Evolutionary conservation across 2,888 invertebrate genomes (phyloP), one percentile per base, ranked within the genome.

Genomic region (Hydrotaea cyrtoneurina): DNA sequence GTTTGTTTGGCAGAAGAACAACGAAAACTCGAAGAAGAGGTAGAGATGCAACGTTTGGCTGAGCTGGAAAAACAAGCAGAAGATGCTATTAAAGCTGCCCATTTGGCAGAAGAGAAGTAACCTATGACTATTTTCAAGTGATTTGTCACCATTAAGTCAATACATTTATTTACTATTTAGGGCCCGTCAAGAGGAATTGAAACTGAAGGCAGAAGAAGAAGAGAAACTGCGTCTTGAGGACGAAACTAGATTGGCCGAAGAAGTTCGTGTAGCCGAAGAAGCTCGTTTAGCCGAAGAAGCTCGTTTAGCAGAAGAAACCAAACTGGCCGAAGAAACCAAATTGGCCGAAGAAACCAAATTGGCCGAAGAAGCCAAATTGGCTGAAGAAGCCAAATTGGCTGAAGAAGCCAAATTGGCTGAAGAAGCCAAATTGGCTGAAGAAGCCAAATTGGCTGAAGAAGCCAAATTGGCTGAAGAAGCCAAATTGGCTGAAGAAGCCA

Each of bases 31-130:
- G n/a, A 75, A 64, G 80, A 80, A 62, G 82, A 82, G 15, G 73
- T 53, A 13, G 84, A 84, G 64, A 5, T 72, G 4, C 55, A 72
- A 11, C 83, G 92, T 76, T 87, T 92, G 64, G 93, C 93, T 0
- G 93, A 93, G 85, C 89, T 93, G 83, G 94, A 93, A 86, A 93
- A 92, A 83, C 89, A 91, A 85, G 91, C 90, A 0, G 94, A 94
- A 87, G 93, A 93, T 78, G 93, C 85, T 83, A 92, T 93, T 55
- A 55, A 90, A 55, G 93, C 92, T 0, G 92, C 86, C 72, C 13
- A 89, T 21, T 75, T 89, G 23, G 93, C 93, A 0, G 93, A 93
- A 87, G 93, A 93, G 87, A 88, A 89, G 86, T 87, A 19, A 89
- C 89, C 17, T 31, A n/a, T 36, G 17, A 1, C 17, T 17, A 3